phyloP scores from a whole-genome alignment of 2,113 vertebrate species.

The Sturnira hondurensis region DNA sequence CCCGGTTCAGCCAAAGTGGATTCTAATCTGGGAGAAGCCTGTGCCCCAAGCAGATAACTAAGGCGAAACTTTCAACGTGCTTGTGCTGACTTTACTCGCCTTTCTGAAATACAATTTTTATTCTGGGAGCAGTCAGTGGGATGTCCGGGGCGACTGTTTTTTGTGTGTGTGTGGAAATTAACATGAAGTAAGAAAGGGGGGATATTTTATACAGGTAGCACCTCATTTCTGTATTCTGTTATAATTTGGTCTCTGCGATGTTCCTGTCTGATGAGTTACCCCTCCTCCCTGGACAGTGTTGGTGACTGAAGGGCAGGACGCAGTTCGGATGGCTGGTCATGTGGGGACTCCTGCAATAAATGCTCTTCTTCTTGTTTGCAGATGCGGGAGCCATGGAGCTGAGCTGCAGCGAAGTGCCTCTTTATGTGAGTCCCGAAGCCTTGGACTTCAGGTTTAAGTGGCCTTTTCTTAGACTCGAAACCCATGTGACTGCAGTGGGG shows the following conservation, averaged over 20 bases:
- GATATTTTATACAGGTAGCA: neutral
- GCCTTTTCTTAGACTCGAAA: slow-evolving; percentile 58
- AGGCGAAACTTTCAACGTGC: neutral
- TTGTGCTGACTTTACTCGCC: neutral
- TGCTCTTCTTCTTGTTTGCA: slow-evolving; percentile 75
- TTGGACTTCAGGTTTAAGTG: slow-evolving; percentile 16
- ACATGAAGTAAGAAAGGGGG: neutral
- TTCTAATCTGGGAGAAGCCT: neutral
- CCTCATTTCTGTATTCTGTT: neutral
- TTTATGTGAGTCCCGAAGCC: slow-evolving; percentile 88
- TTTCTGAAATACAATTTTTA: neutral
- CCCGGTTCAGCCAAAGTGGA: neutral
- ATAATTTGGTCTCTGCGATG: neutral
- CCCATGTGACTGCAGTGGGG: slow-evolving; percentile 37
- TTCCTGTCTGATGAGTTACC: neutral
- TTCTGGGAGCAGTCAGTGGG: neutral
- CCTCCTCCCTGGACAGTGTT: neutral
- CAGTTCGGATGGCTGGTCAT: too few relatives aligned
- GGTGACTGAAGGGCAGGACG: neutral
- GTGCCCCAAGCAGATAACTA: neutral
- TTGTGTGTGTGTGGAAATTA: neutral
- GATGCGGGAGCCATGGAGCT: slow-evolving; percentile 90
- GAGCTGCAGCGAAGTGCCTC: slow-evolving; percentile 87
- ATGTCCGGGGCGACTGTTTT: neutral
- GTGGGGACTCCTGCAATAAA: slow-evolving; percentile 31